phyloP scores from a whole-genome alignment of 2,797 vertebrate species.

The Tangara arthus region DNA sequence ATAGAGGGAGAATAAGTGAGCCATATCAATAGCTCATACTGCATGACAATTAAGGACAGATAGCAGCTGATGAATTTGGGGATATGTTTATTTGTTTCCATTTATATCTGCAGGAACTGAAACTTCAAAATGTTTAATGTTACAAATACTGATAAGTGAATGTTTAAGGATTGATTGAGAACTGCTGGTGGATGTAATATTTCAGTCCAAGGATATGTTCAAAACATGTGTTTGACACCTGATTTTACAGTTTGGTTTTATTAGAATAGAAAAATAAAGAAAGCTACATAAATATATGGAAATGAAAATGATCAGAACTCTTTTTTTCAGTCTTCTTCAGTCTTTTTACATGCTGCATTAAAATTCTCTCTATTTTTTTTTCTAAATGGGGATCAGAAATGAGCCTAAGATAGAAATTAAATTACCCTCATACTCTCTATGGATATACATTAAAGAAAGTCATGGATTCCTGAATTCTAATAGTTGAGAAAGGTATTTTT shows the following conservation, averaged over 20 bases:
- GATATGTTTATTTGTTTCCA: not conserved
- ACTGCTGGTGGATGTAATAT: not conserved
- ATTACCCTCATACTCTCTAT: not conserved
- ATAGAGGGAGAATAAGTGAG: not conserved
- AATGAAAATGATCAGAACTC: not conserved
- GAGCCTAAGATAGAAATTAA: not conserved
- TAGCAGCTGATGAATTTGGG: not conserved
- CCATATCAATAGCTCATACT: not conserved
- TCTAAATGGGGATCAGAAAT: not conserved
- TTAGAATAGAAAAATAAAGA: not conserved
- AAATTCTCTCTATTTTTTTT: not conserved
- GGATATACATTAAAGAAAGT: not conserved
- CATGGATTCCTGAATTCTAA: not conserved
- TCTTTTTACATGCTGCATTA: not conserved
- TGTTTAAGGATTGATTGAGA: not conserved
- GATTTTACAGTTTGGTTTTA: not conserved
- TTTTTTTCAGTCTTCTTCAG: not conserved
- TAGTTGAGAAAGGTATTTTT: not conserved
- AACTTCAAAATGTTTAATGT: not conserved
- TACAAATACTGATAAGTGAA: not conserved
- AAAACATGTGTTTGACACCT: not conserved
- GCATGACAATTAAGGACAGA: not conserved
- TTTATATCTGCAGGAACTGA: not conserved
- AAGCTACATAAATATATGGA: not conserved
- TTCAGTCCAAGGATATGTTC: not conserved